Percentiles rank a stretch among this genome's conserved stretches.
Evolutionary conservation across 2,888 invertebrate genomes (phyloP).

Genomic region (Octonoba sinensis): DNA sequence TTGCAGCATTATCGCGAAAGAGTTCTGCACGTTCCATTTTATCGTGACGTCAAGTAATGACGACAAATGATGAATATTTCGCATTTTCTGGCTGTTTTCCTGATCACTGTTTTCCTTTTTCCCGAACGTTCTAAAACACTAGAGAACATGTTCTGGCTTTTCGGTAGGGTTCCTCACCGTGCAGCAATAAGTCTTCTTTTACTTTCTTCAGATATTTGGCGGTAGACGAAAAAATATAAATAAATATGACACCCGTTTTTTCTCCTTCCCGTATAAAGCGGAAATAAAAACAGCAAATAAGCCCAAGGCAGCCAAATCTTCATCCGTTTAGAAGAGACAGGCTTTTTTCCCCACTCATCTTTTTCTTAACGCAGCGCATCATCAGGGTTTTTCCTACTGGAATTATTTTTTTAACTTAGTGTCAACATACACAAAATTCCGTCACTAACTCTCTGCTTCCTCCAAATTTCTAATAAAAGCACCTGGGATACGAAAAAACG

Average conservation of each 20-base stretch:
- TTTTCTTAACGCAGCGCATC: conserved; percentile 16
- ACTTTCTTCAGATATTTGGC: conserved; percentile 9
- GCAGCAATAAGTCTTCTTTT: too few relatives aligned
- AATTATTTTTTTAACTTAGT: conserved; percentile 38
- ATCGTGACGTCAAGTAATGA: conserved; percentile 39
- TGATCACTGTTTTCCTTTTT: conserved; percentile 22
- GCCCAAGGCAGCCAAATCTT: background rate
- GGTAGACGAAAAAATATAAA: conserved; percentile 32
- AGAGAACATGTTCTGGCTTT: conserved; percentile 10
- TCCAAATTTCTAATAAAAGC: conserved; percentile 55
- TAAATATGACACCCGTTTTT: conserved; percentile 34
- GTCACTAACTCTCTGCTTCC: conserved; percentile 45
- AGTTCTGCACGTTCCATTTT: conserved; percentile 40
- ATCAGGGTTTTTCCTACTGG: conserved; percentile 14
- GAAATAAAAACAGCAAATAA: conserved; percentile 15
- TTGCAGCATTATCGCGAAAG: conserved; percentile 30
- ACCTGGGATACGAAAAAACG: conserved; percentile 37
- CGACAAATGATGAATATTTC: conserved; percentile 32
- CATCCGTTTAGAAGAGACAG: background rate
- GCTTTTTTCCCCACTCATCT: background rate
- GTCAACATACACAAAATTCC: conserved; percentile 59
- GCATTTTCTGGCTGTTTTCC: conserved; percentile 39
- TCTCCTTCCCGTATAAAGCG: conserved; percentile 17
- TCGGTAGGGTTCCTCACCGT: background rate
- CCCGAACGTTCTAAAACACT: background rate